Evolutionary conservation across 2,888 invertebrate species (phyloP), one percentile per base, ranked within the genome.

Genomic region (Lapara coniferarum): DNA sequence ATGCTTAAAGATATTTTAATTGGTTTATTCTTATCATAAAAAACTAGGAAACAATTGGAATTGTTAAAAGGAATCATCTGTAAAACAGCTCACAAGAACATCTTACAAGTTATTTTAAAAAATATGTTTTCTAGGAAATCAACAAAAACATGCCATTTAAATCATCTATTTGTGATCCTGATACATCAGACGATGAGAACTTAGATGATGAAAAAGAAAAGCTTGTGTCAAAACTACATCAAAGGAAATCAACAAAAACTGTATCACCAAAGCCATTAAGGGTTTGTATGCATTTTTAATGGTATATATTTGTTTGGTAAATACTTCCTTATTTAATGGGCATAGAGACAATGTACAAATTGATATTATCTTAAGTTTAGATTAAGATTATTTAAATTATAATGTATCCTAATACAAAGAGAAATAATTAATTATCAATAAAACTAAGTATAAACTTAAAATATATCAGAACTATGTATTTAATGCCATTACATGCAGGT

Each of bases 91-190:
- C 37, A 37, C 7, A 37, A 37, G 5, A 2, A 3, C 37, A 37
- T 8, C 8, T 37, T 14, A 51, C 51, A 51, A 14, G 12, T 25
- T 25, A 14, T 10, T 51, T 12, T 8, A 4, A 12, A 51, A 51
- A 46, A 66, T 51, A 51, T 70, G 68, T 56, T 69, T 82, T 81
- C n/a, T 78, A 90, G 91, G 87, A 83, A 82, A 83, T 87, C 0
- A 87, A 85, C 71, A 82, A 85, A 66, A 86, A 80, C 58, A 81
- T 85, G 69, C 66, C 82, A 14, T 78, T 85, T 30, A 86, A 90
- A 71, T 79, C 90, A 70, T 87, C 90, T 19, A 83, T 95, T 63
- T 95, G 93, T 88, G 95, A 95, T 81, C 92, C 95, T 10, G 95
- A 95, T 72, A 94, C 94, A 71, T 95, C 95, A 67, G 94, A 92